phyloP scores from a whole-genome alignment of 2,888 invertebrate species.

The Nipponacmea schrenckii region DNA sequence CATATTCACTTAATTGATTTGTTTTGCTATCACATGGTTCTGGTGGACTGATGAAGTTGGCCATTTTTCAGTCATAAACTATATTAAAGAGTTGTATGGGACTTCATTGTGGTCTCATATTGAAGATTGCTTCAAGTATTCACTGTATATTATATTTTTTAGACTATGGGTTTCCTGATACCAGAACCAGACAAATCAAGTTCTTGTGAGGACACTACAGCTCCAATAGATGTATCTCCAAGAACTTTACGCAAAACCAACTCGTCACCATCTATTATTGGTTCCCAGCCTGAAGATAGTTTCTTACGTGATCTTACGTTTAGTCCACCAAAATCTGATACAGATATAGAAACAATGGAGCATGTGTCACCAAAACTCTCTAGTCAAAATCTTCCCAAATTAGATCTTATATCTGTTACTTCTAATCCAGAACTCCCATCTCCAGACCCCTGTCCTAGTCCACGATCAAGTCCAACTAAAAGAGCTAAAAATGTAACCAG shows the following conservation, averaged over 20 bases:
- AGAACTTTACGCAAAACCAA: constrained; percentile 34
- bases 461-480: background rate
- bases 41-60: too few species aligned
- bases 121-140: too few species aligned
- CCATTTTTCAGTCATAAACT: too few species aligned
- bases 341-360: background rate
- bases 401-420: background rate
- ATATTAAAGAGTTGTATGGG: too few species aligned
- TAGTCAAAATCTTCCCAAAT: background rate
- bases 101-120: too few species aligned
- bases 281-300: constrained; percentile 28
- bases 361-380: background rate
- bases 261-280: constrained; percentile 53
- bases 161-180: constrained; percentile 7
- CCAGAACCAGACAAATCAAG: background rate
- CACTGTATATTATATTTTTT: background rate
- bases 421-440: background rate
- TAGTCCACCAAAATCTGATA: background rate
- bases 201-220: background rate
- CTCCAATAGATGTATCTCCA: constrained; percentile 12
- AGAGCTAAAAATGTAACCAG: background rate
- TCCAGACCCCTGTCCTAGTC: background rate
- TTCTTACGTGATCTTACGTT: background rate
- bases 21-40: too few species aligned
- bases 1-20: too few species aligned